Base-by-base conservation (phyloP, 1,140 invertebrate species). In the Drosophila leontia region DNA sequence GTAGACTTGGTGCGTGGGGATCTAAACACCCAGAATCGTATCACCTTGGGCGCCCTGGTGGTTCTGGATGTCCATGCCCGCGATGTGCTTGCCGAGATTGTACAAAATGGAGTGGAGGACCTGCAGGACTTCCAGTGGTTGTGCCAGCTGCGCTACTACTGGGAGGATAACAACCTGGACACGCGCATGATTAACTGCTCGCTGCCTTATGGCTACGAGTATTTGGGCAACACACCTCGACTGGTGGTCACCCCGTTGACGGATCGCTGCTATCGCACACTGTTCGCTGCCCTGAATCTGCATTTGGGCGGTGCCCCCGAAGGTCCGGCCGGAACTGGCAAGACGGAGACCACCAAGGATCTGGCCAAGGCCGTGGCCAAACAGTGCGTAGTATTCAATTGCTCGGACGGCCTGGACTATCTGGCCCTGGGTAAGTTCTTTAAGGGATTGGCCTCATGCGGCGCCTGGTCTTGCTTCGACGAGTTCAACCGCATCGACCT, bases 381-480 rank as follows among this genome's bases (percentile, higher is more conserved):
- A 87, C 98, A 99, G 91, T 99, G 98, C 91, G 97, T 99, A 7
- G 98, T 99, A 0, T 99, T 99, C 91, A 99, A 99, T 94, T 99
- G 98, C 91, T 99, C 98, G 0, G 96, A 97, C 87, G 97, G 97
- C 45, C 93, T 99, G 17, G 98, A 99, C 93, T 99, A 98, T 84
- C 96, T 98, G 71, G 97, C 97, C 4, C 93, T 99, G 17, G 98
- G 98, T 74, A 99, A 99, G 93, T 99, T 99, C 94, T 98, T 99
- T 85, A 99, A 99, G 96, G 98, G 98, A 67, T 93, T 99, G 44
- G 97, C 98, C 4, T 97, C 98, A 1, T 98, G 97, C 86, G 98
- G 98, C 9, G 98, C 98, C 1, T 99, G 98, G 98, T 97, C 98
- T 0, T 99, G 98, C 93, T 99, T 99, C 91, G 98, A 99, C 91